A percentile compares a stretch with the other conserved stretches of the same genome.
Conservation (phyloP, 1,140 invertebrate species). For the Ptiloglossa arizonensis region DNA sequence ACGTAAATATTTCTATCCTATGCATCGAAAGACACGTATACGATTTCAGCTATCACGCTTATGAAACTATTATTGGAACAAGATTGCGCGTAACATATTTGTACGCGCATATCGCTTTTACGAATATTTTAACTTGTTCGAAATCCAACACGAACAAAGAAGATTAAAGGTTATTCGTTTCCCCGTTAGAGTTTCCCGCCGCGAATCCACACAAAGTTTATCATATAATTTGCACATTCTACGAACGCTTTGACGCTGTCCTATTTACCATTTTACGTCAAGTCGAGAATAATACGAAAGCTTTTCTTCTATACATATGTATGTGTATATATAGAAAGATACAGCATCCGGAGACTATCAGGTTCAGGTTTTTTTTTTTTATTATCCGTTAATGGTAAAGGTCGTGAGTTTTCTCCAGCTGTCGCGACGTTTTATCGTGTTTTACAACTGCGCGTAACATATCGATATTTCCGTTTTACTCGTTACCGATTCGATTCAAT, state of each 20-base stretch:
- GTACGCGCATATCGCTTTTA: slow-evolving; percentile 66
- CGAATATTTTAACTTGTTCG: slow-evolving; percentile 54
- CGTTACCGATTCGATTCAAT: background rate
- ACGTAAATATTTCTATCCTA: background rate
- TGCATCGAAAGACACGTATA: slow-evolving; percentile 7
- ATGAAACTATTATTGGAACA: slow-evolving; percentile 6
- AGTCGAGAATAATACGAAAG: background rate
- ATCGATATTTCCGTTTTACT: background rate
- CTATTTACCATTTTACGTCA: too few species aligned
- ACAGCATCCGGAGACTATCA: too few species aligned
- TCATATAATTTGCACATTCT: slow-evolving; percentile 68
- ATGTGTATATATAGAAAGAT: too few species aligned
- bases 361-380: too few species aligned
- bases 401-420: background rate
- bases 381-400: background rate
- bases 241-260: slow-evolving; percentile 49
- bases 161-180: slow-evolving; percentile 9
- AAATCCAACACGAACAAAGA: background rate
- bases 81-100: slow-evolving; percentile 22
- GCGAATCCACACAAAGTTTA: slow-evolving; percentile 74
- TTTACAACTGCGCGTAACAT: too few species aligned
- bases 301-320: too few species aligned
- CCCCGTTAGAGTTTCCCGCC: slow-evolving; percentile 66
- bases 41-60: background rate
- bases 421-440: too few species aligned